A percentile compares a stretch with the other conserved stretches of the same genome.
Evolutionary conservation across 2,888 invertebrate species (phyloP).

Genomic region (Leptopterna dolabrata): DNA sequence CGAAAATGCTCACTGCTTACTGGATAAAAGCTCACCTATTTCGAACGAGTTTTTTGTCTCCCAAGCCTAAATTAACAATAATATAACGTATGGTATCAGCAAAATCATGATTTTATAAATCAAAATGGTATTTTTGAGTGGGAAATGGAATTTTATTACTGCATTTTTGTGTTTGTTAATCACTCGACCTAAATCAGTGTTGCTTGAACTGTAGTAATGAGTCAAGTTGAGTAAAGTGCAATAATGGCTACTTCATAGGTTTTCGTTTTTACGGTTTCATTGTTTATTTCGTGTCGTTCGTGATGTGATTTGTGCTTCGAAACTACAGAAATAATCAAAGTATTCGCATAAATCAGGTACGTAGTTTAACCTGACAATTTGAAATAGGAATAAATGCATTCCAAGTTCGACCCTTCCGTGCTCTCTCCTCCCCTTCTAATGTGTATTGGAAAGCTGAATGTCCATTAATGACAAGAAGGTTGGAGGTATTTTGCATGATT

Average conservation of each 20-base stretch:
- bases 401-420: background rate
- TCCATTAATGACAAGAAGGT: constrained; percentile 11
- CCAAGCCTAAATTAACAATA: too few species aligned
- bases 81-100: too few species aligned
- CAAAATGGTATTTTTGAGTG: too few species aligned
- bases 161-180: constrained; percentile 12
- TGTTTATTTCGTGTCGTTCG: constrained; percentile 5
- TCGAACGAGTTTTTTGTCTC: too few species aligned
- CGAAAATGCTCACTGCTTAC: background rate
- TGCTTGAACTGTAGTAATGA: constrained; percentile 25
- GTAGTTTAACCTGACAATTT: background rate
- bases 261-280: background rate
- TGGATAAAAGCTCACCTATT: background rate
- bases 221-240: constrained; percentile 41
- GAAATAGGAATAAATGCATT: background rate
- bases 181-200: constrained; percentile 43
- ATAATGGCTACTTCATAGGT: constrained; percentile 46
- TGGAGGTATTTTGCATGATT: background rate
- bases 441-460: constrained; percentile 38
- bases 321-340: background rate
- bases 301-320: constrained; percentile 31
- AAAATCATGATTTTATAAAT: too few species aligned
- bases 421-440: constrained; percentile 20
- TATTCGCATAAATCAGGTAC: background rate
- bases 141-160: background rate